A percentile compares a stretch with the other conserved stretches of the same genome.
Conservation (phyloP, 2,888 invertebrate species). For the Endotricha flammealis region DNA sequence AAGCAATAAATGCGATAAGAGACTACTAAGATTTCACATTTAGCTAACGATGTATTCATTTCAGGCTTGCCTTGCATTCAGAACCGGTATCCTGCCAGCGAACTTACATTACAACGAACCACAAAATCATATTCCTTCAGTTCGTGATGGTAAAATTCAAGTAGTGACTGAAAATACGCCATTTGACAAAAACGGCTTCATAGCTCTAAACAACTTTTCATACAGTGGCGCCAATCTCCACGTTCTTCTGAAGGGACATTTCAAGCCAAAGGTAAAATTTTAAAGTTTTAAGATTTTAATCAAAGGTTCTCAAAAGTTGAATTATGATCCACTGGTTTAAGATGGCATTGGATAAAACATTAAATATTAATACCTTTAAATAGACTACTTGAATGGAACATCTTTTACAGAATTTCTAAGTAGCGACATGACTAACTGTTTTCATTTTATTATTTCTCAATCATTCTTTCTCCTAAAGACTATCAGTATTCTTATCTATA, state of each 20-base stretch:
- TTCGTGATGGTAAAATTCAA: conserved; percentile 33
- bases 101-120: conserved; percentile 41
- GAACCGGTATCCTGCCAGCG: conserved; percentile 36
- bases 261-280: conserved; percentile 39
- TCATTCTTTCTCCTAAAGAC: too few species aligned
- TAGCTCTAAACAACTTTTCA: conserved; percentile 44
- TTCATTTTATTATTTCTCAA: too few species aligned
- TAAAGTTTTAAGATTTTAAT: background rate
- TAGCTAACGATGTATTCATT: conserved; percentile 13
- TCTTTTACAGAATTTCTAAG: too few species aligned
- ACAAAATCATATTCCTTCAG: conserved; percentile 26
- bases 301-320: background rate
- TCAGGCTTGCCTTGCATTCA: conserved; percentile 42
- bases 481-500: too few species aligned
- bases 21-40: too few species aligned
- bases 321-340: too few species aligned
- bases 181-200: conserved; percentile 30
- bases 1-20: too few species aligned
- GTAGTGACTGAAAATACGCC: conserved; percentile 32
- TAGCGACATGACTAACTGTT: too few species aligned
- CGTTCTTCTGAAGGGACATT: conserved; percentile 43
- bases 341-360: too few species aligned
- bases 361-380: too few species aligned
- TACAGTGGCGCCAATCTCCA: conserved; percentile 42
- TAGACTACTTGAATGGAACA: too few species aligned